Percentiles rank a stretch among this genome's conserved stretches.
Conservation (phyloP, 2,888 invertebrate species). For the Alviniconcha strummeri region DNA sequence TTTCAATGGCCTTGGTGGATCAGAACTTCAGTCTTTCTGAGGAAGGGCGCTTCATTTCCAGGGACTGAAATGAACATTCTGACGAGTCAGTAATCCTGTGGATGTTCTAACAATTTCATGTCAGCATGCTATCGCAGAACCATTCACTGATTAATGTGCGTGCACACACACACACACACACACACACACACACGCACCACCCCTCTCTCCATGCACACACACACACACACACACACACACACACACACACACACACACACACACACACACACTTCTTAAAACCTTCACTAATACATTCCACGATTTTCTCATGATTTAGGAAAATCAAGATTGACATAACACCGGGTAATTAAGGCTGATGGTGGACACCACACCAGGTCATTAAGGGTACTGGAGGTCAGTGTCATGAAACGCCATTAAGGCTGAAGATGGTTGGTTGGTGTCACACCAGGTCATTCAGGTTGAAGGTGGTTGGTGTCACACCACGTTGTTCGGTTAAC, state of each 20-base stretch:
- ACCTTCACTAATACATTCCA: neutral
- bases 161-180: neutral
- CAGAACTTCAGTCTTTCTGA: too few relatives aligned
- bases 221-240: slow-evolving; percentile 11
- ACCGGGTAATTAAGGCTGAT: neutral
- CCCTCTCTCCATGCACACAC: neutral
- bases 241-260: neutral
- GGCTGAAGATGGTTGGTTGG: slow-evolving; percentile 42
- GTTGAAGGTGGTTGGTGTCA: neutral
- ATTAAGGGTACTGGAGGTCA: slow-evolving; percentile 75
- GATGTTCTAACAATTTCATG: neutral
- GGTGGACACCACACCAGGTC: slow-evolving; percentile 70
- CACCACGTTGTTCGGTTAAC: neutral
- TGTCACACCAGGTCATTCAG: neutral
- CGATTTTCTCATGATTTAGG: neutral
- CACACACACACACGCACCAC: neutral
- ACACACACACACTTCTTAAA: neutral
- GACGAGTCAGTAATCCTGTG: too few relatives aligned
- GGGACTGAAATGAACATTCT: too few relatives aligned
- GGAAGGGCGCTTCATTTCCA: too few relatives aligned
- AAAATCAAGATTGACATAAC: neutral
- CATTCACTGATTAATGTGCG: neutral
- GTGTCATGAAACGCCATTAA: slow-evolving; percentile 41
- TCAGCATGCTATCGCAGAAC: neutral
- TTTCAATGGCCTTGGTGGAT: neutral